Evolutionary conservation across 1,140 invertebrate genomes (phyloP).

Genomic region (Leptestheria dahalacensis): DNA sequence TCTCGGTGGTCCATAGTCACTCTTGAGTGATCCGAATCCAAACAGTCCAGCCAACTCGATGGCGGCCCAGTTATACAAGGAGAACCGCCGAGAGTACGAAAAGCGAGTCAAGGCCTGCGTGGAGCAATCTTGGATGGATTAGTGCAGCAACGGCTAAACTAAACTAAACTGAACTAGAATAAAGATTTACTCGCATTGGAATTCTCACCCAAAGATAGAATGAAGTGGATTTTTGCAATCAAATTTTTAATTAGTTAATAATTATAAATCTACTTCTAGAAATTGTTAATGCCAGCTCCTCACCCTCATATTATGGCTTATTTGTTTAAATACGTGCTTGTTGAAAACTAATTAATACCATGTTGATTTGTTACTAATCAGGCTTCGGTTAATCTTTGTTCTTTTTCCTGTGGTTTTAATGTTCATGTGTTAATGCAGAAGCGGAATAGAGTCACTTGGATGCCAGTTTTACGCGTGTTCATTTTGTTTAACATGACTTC

Average conservation of each 20-base stretch:
- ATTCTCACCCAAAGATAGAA: too few species aligned
- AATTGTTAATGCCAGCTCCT: too few species aligned
- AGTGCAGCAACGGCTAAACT: background rate
- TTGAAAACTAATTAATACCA: too few species aligned
- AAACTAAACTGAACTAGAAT: background rate
- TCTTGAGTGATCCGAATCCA: constrained; percentile 50
- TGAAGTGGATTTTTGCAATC: too few species aligned
- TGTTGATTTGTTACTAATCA: too few species aligned
- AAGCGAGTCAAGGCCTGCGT: constrained; percentile 50
- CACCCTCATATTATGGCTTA: too few species aligned
- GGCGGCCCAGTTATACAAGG: constrained; percentile 50
- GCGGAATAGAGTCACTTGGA: background rate
- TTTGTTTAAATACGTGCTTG: too few species aligned
- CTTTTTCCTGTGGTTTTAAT: background rate
- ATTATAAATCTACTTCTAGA: too few species aligned
- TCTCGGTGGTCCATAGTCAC: constrained; percentile 29
- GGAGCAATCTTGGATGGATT: constrained; percentile 46
- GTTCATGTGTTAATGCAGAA: background rate
- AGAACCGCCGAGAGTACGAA: constrained; percentile 50
- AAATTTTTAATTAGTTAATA: too few species aligned
- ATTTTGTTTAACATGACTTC: constrained; percentile 8
- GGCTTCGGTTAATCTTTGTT: too few species aligned
- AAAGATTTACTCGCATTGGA: background rate
- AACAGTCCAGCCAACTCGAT: constrained; percentile 52
- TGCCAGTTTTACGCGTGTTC: background rate